These are phyloP conservation scores for Lagopus muta DNA, from an alignment of 2,113 vertebrate species.

Conservation along the genomic window DNA sequence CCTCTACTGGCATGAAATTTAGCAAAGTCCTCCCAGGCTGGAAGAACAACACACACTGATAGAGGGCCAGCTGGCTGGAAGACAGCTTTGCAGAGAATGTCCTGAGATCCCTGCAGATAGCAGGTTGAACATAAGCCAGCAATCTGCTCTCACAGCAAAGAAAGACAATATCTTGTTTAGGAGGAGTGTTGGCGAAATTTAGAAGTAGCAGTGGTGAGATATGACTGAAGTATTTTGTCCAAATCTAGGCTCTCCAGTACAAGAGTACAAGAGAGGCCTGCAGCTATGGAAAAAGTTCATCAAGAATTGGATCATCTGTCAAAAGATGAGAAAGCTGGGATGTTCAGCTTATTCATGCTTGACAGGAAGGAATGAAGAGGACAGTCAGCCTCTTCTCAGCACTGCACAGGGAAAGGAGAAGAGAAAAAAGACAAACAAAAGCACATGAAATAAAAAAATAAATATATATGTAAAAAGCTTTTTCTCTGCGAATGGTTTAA, in stretches of 20 bases:
- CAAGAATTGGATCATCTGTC: not conserved
- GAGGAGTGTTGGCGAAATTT: not conserved
- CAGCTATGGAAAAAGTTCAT: not conserved
- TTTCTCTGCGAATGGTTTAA: not conserved
- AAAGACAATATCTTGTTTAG: not conserved
- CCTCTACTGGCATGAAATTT: fast-evolving
- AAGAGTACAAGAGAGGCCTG: not conserved
- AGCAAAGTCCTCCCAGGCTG: not conserved
- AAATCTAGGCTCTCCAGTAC: not conserved
- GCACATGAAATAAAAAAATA: not conserved
- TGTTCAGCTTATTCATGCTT: not conserved
- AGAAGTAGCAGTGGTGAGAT: not conserved
- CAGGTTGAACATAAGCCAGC: not conserved
- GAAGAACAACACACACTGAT: fast-evolving
- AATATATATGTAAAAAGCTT: not conserved
- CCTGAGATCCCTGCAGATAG: fast-evolving
- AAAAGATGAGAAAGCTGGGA: not conserved
- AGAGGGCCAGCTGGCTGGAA: not conserved
- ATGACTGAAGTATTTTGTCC: not conserved
- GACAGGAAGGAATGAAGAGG: not conserved
- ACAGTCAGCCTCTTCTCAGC: not conserved
- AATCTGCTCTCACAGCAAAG: not conserved
- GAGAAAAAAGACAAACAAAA: not conserved
- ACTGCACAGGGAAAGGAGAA: not conserved
- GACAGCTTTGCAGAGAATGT: not conserved